Conservation (phyloP, 2,888 invertebrate genomes). For the Tromatobia lineatoria region DNA sequence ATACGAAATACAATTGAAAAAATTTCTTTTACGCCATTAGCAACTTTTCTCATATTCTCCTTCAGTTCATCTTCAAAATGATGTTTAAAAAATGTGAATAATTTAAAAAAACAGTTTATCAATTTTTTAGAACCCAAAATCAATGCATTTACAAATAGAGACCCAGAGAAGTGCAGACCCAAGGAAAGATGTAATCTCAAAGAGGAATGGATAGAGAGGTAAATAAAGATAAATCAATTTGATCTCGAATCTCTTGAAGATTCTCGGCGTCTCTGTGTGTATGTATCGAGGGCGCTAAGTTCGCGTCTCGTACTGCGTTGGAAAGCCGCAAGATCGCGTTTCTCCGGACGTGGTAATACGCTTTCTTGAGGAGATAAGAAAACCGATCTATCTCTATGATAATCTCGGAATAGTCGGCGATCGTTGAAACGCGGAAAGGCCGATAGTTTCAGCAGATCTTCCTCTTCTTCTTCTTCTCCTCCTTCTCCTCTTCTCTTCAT, state of each 20-base stretch:
- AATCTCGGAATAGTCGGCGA: constrained; percentile 52
- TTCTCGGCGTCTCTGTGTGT: constrained; percentile 38
- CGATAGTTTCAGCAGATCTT: constrained; percentile 15
- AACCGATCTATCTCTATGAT: constrained; percentile 61
- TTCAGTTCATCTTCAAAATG: too few relatives aligned
- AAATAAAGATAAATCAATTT: constrained; percentile 47
- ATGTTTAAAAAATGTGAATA: too few relatives aligned
- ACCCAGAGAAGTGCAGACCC: background rate
- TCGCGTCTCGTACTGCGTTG: constrained; percentile 13
- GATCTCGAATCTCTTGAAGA: constrained; percentile 34
- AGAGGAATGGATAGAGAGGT: constrained; percentile 3
- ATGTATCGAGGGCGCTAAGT: background rate
- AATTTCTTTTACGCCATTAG: too few relatives aligned
- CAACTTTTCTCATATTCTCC: too few relatives aligned
- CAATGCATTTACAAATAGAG: background rate
- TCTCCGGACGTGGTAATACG: constrained; percentile 31
- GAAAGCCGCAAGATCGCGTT: constrained; percentile 48
- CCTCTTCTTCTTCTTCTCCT: background rate
- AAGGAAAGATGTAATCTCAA: constrained; percentile 19
- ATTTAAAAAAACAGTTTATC: too few relatives aligned
- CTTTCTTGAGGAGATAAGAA: constrained; percentile 47
- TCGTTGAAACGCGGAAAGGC: constrained; percentile 56
- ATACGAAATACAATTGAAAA: too few relatives aligned
- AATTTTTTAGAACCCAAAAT: too few relatives aligned
- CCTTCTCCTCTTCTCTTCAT: constrained; percentile 6